Evolutionary conservation across 2,797 vertebrate species (phyloP).

Genomic region (Mormyrus hasselquistii): DNA sequence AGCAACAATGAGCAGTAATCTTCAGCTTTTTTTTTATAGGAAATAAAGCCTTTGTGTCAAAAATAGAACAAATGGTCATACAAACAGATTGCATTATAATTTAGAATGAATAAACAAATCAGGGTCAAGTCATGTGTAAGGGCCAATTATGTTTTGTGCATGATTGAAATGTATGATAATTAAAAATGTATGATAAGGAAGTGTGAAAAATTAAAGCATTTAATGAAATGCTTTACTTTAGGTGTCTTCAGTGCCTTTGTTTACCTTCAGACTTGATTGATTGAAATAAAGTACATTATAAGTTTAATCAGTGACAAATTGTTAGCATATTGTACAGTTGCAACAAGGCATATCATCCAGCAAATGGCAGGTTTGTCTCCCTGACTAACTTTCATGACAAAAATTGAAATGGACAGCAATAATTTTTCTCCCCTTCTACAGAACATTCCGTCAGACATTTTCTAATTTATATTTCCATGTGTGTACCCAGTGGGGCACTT

Average conservation of each 20-base stretch:
- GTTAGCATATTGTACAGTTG: background rate
- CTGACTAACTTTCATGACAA: background rate
- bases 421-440: slow-evolving; percentile 35
- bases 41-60: slow-evolving; percentile 41
- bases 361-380: background rate
- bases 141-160: slow-evolving; percentile 40
- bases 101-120: slow-evolving; percentile 59
- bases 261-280: background rate
- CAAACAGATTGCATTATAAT: slow-evolving; percentile 54
- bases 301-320: background rate
- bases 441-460: slow-evolving; percentile 33
- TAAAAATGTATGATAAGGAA: slow-evolving; percentile 31
- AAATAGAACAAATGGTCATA: slow-evolving; percentile 48
- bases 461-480: slow-evolving; percentile 35
- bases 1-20: slow-evolving; percentile 46
- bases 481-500: slow-evolving; percentile 7
- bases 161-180: slow-evolving; percentile 44
- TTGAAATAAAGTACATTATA: background rate
- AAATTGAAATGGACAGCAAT: background rate
- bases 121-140: slow-evolving; percentile 51
- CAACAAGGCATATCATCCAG: background rate
- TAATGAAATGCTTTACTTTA: slow-evolving; percentile 21
- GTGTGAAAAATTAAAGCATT: slow-evolving; percentile 25
- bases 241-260: background rate
- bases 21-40: slow-evolving; percentile 29